These are phyloP conservation scores for Thryonomys swinderianus DNA, from an alignment of 2,113 vertebrate genomes.

Conservation along the genomic window DNA sequence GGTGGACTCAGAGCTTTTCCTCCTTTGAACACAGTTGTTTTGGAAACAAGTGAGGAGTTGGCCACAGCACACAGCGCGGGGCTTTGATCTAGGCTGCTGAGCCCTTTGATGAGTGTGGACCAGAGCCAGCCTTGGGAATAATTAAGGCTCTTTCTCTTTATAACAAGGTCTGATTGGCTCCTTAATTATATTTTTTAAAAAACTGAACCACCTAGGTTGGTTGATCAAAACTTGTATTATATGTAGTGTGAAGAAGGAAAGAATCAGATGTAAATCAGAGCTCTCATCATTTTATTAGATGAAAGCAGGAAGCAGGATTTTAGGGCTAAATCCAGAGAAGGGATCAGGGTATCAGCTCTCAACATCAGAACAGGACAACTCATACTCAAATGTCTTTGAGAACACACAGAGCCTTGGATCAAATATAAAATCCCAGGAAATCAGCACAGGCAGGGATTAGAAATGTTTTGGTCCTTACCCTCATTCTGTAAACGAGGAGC, in stretches of 20 bases:
- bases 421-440: not conserved
- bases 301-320: conserved; percentile 1
- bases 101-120: conserved; percentile 44
- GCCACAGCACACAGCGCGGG: not conserved
- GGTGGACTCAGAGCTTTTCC: not conserved
- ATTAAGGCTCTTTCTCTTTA: conserved; percentile 50
- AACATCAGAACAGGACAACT: not conserved
- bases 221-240: conserved; percentile 34
- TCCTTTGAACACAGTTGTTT: conserved; percentile 41
- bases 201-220: conserved; percentile 40
- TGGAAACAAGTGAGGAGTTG: conserved; percentile 45
- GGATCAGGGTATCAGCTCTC: not conserved
- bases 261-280: not conserved
- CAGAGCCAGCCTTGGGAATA: conserved; percentile 60
- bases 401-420: not conserved
- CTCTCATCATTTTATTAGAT: conserved; percentile 19
- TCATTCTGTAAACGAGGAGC: not conserved
- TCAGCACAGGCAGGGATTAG: not conserved
- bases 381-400: not conserved
- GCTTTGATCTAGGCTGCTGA: conserved; percentile 55
- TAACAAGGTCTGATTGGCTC: conserved; percentile 48
- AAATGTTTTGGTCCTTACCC: not conserved
- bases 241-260: not conserved
- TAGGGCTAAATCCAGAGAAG: not conserved
- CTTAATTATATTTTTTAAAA: conserved; percentile 62